phyloP scores from a whole-genome alignment of 2,113 vertebrate genomes.

The Ceyx melanurus region DNA sequence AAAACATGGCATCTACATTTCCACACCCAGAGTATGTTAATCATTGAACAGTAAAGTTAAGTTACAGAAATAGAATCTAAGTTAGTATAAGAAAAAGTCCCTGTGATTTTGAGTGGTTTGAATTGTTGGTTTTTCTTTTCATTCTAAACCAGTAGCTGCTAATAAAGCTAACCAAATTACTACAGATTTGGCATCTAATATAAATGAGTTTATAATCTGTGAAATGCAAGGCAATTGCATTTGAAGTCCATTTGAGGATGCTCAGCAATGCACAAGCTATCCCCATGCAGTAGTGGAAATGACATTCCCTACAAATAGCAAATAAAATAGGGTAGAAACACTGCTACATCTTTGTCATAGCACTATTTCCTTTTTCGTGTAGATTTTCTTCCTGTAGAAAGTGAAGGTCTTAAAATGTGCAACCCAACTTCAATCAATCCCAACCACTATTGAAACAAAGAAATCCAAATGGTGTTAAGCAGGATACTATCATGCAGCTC shows the following conservation, averaged over 20 bases:
- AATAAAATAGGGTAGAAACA: not conserved
- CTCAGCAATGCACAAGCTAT: not conserved
- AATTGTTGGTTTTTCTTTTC: not conserved
- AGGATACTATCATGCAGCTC: not conserved
- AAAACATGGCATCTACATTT: not conserved
- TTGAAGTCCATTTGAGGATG: not conserved
- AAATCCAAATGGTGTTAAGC: not conserved
- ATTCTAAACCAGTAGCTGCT: not conserved
- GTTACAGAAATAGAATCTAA: not conserved
- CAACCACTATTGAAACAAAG: not conserved
- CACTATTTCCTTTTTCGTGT: not conserved
- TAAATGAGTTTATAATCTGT: not conserved
- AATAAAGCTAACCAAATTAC: not conserved
- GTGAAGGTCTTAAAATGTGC: not conserved
- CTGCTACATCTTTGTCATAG: not conserved
- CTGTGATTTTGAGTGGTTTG: not conserved
- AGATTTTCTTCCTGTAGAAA: not conserved
- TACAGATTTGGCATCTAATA: not conserved
- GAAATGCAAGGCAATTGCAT: not conserved
- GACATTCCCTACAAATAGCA: not conserved
- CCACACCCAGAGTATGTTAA: not conserved
- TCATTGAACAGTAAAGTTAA: not conserved
- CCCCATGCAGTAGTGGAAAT: not conserved
- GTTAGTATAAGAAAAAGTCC: not conserved
- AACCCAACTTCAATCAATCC: not conserved